These are phyloP conservation scores for Colletes collaris DNA, from an alignment of 2,888 invertebrate genomes.

Conservation along the genomic window DNA sequence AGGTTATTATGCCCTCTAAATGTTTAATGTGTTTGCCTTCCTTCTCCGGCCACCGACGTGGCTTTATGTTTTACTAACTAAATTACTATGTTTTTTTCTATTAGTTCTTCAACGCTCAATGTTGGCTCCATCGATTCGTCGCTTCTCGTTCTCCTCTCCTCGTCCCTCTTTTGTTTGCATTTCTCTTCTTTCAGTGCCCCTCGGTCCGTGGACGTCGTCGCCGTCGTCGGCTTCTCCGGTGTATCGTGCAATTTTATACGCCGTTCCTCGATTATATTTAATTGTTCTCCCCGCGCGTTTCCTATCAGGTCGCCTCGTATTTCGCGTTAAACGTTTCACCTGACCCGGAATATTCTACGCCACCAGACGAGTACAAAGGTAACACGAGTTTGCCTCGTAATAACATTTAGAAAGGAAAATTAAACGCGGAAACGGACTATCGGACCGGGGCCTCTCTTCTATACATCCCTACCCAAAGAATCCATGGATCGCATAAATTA, in stretches of 20 bases:
- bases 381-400: neutral
- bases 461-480: too few relatives aligned
- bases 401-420: neutral
- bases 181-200: constrained; percentile 28
- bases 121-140: constrained; percentile 82
- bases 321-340: too few relatives aligned
- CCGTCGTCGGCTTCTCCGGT: constrained; percentile 10
- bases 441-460: too few relatives aligned
- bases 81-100: constrained; percentile 81
- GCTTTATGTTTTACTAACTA: constrained; percentile 83
- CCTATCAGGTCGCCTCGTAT: too few relatives aligned
- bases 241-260: constrained; percentile 53
- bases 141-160: constrained; percentile 39
- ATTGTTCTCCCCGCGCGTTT: constrained; percentile 23
- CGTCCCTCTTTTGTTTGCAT: constrained; percentile 15
- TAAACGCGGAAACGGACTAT: neutral
- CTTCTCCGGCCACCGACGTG: constrained; percentile 79
- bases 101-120: constrained; percentile 77
- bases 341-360: too few relatives aligned
- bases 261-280: constrained; percentile 50
- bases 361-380: too few relatives aligned
- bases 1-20: constrained; percentile 83
- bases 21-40: constrained; percentile 84
- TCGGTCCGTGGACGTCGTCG: neutral
- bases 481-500: too few relatives aligned